Base-by-base conservation (phyloP, 2,888 invertebrate species). In the Crocallis elinguaria region DNA sequence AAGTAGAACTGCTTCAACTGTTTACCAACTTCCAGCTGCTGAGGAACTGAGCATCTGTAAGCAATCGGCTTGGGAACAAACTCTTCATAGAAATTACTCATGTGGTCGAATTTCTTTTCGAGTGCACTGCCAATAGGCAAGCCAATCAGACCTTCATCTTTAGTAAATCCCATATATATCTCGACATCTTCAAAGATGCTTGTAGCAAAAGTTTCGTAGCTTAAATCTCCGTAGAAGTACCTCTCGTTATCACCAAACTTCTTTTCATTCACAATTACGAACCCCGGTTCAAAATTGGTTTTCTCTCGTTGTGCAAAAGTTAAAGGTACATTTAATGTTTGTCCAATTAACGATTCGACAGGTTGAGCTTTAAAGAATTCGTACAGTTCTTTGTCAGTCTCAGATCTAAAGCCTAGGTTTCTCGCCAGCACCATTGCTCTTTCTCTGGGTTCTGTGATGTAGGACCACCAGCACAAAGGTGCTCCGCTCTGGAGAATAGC, bases 401-500 rank as follows among this genome's bases (percentile, higher is more conserved):
- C 56, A 0, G 77, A 75, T 25, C 67, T 41, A 12, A 63, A 71
- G 6, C 77, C 82, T 8, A 82, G 54, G 37, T 68, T 62, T 42
- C 68, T 72, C 0, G 76, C 81, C 9, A 81, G 50, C 4, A 67
- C 62, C 8, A 78, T 38, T 0, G 77, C 80, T 63, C 76, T 50
- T 81, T 93, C 93, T 29, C 89, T 86, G 0, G 93, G 92, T 16
- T 93, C 58, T 12, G 45, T 57, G 3, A 60, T 78, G 35, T 84
- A 79, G 0, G 93, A 88, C 94, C 94, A 94, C 0, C 91, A 86
- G 67, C 90, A 88, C 13, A 93, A 80, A 6, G 93, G 89, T 0
- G 93, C 93, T 0, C 95, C 95, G 67, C 95, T 95, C 71, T 95
- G 94, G 0, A 94, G 89, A 27, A 96, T 95, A 1, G 92, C 83